Conservation (phyloP, 2,888 invertebrate genomes). For the Falcaria lacertinaria region DNA sequence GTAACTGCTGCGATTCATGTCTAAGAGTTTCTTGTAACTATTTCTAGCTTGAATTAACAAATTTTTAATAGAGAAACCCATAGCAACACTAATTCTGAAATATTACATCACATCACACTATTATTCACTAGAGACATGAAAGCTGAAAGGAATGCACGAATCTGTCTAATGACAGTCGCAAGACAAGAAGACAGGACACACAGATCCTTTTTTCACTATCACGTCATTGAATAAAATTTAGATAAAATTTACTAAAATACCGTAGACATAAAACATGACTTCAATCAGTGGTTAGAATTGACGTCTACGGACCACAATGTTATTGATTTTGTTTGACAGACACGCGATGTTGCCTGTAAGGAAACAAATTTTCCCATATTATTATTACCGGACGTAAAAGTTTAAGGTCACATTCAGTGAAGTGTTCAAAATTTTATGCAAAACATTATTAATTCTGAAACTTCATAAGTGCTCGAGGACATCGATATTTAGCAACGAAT, state of each 20-base stretch:
- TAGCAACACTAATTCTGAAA: constrained; percentile 14
- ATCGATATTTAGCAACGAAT: no score
- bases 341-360: constrained; percentile 27
- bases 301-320: not conserved
- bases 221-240: no score
- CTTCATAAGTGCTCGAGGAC: no score
- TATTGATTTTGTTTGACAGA: constrained; percentile 18
- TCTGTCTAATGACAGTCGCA: no score
- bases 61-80: constrained; percentile 58
- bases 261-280: no score
- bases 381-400: constrained; percentile 1
- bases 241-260: no score
- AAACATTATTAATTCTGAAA: no score
- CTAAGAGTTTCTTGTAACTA: constrained; percentile 44
- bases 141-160: not conserved
- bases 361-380: constrained; percentile 5
- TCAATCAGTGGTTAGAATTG: no score
- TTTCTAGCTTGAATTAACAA: constrained; percentile 45
- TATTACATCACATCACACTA: not conserved
- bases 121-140: no score
- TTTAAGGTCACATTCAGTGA: not conserved
- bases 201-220: no score
- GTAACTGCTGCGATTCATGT: constrained; percentile 41
- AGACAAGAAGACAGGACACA: no score
- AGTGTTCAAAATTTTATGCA: not conserved